Conservation (phyloP, 2,888 invertebrate genomes). For the Oligia strigilis region DNA sequence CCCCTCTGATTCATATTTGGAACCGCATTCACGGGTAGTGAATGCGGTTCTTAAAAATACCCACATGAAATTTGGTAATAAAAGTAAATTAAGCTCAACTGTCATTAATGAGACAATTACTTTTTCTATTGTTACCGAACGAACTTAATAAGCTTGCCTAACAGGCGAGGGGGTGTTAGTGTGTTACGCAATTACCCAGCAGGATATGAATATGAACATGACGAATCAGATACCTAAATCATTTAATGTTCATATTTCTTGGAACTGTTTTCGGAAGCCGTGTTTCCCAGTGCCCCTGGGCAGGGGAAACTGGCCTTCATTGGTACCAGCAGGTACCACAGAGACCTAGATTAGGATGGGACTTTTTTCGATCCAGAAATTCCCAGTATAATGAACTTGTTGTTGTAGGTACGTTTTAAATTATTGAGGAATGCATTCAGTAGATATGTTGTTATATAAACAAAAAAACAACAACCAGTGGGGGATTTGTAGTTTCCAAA, state of each 20-base stretch:
- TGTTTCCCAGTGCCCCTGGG: conserved; percentile 10
- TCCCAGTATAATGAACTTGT: conserved; percentile 19
- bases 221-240: conserved; percentile 9
- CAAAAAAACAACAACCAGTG: background rate
- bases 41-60: background rate
- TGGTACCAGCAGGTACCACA: conserved; percentile 6
- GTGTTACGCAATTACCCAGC: too few species aligned
- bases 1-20: background rate
- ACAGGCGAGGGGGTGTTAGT: background rate
- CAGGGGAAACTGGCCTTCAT: background rate
- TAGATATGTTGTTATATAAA: background rate
- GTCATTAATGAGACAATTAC: background rate
- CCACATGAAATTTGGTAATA: too few species aligned
- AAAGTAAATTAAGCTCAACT: background rate
- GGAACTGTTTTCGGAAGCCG: conserved; percentile 1
- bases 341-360: conserved; percentile 11
- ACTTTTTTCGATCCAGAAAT: conserved; percentile 23
- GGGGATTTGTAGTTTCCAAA: conserved; percentile 6
- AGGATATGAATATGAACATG: background rate
- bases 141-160: background rate
- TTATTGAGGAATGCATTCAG: background rate
- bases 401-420: conserved; percentile 2
- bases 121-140: background rate
- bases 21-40: too few species aligned
- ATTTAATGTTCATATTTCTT: conserved; percentile 6